Conservation (phyloP, 92 coral and sea anemone genomes). For the Bergia puertoricense region DNA sequence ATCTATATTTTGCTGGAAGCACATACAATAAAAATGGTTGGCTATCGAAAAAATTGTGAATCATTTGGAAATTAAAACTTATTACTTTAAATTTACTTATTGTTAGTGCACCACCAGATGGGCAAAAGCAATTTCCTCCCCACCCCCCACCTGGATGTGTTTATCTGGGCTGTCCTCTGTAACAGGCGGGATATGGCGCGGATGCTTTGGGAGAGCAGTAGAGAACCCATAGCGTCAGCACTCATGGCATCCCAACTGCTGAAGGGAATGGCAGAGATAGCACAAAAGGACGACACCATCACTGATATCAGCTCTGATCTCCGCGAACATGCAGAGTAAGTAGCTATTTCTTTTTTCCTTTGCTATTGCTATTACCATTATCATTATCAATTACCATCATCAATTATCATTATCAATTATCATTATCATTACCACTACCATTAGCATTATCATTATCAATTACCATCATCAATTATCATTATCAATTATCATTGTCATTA, state of each 20-base stretch:
- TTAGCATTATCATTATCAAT: too few relatives aligned
- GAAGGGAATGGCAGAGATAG: conserved; percentile 76
- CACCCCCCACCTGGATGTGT: conserved; percentile 86
- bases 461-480: too few relatives aligned
- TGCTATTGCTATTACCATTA: background rate
- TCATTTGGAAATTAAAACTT: too few relatives aligned
- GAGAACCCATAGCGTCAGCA: conserved; percentile 86
- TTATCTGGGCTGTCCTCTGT: conserved; percentile 91
- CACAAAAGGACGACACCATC: conserved; percentile 87
- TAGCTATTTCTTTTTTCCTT: background rate
- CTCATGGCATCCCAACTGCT: conserved; percentile 93
- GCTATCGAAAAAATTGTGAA: too few relatives aligned
- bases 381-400: too few relatives aligned
- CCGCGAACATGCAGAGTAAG: conserved; percentile 81
- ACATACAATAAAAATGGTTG: too few relatives aligned
- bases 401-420: too few relatives aligned
- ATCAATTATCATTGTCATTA: too few relatives aligned
- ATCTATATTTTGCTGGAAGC: too few relatives aligned
- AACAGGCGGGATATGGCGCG: conserved; percentile 80
- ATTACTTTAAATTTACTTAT: background rate
- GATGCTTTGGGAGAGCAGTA: conserved; percentile 87
- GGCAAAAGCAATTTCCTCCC: conserved; percentile 60
- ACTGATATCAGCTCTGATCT: conserved; percentile 85
- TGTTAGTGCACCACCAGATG: conserved; percentile 35
- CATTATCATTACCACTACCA: too few relatives aligned